Evolutionary conservation across 2,113 vertebrate species (phyloP), one percentile per base, ranked within the genome.

Genomic region (western clawed frog (Xenopus tropicalis)): DNA sequence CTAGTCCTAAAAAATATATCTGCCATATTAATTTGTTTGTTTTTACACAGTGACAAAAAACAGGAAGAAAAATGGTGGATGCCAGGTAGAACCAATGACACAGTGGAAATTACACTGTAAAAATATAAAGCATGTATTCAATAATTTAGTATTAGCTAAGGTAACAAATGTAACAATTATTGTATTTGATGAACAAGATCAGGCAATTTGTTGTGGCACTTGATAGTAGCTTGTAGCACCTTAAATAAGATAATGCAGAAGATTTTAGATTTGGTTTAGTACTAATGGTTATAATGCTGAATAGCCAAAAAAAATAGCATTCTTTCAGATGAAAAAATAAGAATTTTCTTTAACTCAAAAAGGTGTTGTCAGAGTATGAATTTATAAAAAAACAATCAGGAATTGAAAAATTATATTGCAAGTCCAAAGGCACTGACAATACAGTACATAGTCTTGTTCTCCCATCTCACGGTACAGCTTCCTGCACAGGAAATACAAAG

Each of bases 371-470:
- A 4, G 12, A 11, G 16, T 48, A 14, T 48, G 10, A 46, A 46
- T 13, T 2, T 67, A 62, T 57, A 14, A 61, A 70, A 76, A 70
- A 17, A 5, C 46, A 14, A 11, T 48, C 46, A 48, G 46, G 46
- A 48, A 10, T 3, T 48, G 46, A 80, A 78, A 70, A 71, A 79
- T 92, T 81, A 97, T 59, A 97, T 87, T 70, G 94, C 90, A 51
- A 98, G 89, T 24, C 94, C 95, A 48, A 95, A 98, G 81, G 96
- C 89, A 70, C 83, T 96, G 86, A 97, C 90, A 1, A 95, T 94
- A 83, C 96, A 98, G 85, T 95, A 96, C 92, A 96, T 93, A 63
- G 92, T 93, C 84, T 96, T 94, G 78, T 98, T 99, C 83, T 98
- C 95, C 95, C 95, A 95, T 84, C 90, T 92, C 79, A 97, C 94